phyloP scores from a whole-genome alignment of 2,888 invertebrate species.

The Lithophane ornitopus region DNA sequence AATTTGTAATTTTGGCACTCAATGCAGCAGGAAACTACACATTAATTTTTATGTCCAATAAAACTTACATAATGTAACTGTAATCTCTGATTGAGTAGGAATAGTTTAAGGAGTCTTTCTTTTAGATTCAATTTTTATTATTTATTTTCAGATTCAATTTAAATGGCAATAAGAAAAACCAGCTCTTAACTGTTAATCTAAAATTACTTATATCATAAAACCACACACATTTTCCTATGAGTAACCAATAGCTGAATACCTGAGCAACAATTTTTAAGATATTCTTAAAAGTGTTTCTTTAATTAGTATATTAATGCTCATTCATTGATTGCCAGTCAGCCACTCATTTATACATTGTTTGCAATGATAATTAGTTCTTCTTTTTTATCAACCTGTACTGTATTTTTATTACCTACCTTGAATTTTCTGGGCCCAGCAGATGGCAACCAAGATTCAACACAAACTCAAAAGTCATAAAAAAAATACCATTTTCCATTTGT shows the following conservation, averaged over 20 bases:
- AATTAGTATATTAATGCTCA: not conserved
- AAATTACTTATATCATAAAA: constrained; percentile 1
- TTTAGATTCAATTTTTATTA: too few species aligned
- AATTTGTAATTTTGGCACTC: constrained; percentile 31
- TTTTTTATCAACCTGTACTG: not conserved
- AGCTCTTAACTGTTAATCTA: too few species aligned
- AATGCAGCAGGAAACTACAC: constrained; percentile 3
- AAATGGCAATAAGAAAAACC: not conserved
- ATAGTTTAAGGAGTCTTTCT: not conserved
- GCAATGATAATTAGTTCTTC: not conserved
- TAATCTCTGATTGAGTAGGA: not conserved
- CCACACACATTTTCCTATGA: not conserved
- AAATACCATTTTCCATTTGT: not conserved
- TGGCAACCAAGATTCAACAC: not conserved
- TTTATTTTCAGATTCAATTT: not conserved
- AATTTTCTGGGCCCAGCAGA: not conserved
- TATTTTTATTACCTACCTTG: not conserved
- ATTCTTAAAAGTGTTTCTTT: not conserved
- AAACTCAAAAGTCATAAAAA: not conserved
- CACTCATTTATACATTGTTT: not conserved
- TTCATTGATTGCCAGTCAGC: not conserved
- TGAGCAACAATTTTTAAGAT: not conserved
- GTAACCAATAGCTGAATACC: not conserved
- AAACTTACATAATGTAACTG: constrained; percentile 13
- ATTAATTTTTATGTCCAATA: constrained; percentile 32